phyloP scores from a whole-genome alignment of 2,113 vertebrate genomes.

The Sturnira hondurensis region DNA sequence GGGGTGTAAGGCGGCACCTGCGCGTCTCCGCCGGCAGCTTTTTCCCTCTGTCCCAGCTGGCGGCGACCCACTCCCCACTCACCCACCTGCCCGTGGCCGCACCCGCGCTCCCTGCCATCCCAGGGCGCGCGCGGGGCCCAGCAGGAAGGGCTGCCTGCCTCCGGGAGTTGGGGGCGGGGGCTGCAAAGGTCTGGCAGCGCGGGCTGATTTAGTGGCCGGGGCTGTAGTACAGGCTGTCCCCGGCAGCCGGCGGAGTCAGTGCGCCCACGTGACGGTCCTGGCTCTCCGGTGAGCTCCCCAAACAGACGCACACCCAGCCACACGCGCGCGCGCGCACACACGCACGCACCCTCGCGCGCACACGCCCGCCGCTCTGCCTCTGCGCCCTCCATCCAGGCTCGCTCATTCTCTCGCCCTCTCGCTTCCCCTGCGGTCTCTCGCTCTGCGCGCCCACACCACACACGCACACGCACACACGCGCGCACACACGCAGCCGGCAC shows the following conservation, averaged over 20 bases:
- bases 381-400: conserved; percentile 60
- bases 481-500: conserved; percentile 74
- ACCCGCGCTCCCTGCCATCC: conserved; percentile 51
- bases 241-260: conserved; percentile 76
- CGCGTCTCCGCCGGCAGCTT: neutral
- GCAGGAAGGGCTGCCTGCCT: neutral
- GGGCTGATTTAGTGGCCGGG: conserved; percentile 70
- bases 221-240: conserved; percentile 75
- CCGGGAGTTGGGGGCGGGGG: neutral
- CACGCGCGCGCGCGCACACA: conserved; percentile 29
- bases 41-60: neutral
- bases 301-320: conserved; percentile 74
- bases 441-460: conserved; percentile 65
- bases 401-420: conserved; percentile 55
- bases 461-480: conserved; percentile 65
- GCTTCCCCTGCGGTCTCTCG: conserved; percentile 68
- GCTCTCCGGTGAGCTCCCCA: conserved; percentile 77
- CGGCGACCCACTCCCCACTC: neutral
- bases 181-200: conserved; percentile 68
- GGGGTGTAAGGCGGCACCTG: neutral
- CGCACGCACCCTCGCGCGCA: conserved; percentile 43
- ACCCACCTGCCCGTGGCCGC: conserved; percentile 27
- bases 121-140: conserved; percentile 36
- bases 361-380: conserved; percentile 60
- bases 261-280: conserved; percentile 80